A percentile compares a stretch with the other conserved stretches of the same genome.
Conservation (phyloP, 2,113 vertebrate genomes). For the Phoxinus phoxinus region DNA sequence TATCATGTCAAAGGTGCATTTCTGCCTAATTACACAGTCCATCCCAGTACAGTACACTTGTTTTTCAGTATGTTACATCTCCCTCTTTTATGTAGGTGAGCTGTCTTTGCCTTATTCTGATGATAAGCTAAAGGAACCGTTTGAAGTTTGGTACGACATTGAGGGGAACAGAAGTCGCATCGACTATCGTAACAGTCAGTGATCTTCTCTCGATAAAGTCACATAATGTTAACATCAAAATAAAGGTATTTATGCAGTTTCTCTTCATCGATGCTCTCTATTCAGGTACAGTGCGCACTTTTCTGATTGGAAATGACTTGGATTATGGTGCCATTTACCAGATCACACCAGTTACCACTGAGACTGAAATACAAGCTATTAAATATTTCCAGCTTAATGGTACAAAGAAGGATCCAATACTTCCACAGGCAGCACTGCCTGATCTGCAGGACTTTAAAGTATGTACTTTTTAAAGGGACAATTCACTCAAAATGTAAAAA, state of each 20-base stretch:
- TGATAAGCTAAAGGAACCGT: slow-evolving; percentile 81
- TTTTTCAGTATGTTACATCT: background rate
- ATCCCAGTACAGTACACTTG: background rate
- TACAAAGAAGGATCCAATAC: slow-evolving; percentile 72
- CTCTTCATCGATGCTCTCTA: background rate
- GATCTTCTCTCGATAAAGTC: background rate
- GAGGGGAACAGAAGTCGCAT: slow-evolving; percentile 74
- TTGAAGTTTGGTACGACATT: slow-evolving; percentile 83
- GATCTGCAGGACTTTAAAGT: slow-evolving; percentile 77
- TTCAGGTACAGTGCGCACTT: slow-evolving; percentile 79
- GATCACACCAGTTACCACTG: slow-evolving; percentile 77
- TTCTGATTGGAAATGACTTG: slow-evolving; percentile 71
- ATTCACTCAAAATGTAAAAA: too few relatives aligned
- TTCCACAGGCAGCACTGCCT: slow-evolving; percentile 71
- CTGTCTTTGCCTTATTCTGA: slow-evolving; percentile 81
- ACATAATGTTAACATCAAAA: background rate
- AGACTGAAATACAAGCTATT: slow-evolving; percentile 67
- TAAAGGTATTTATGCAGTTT: background rate
- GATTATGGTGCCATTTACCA: slow-evolving; percentile 75
- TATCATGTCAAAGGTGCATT: slow-evolving; percentile 84
- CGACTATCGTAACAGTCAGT: slow-evolving; percentile 76
- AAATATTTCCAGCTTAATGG: slow-evolving; percentile 83
- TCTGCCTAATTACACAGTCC: background rate
- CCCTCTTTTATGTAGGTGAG: slow-evolving; percentile 65
- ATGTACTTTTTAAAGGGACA: background rate